Percentiles rank a stretch among this genome's conserved stretches.
phyloP scores from a whole-genome alignment of 2,797 vertebrate genomes.

The Mionectes olivaceus region DNA sequence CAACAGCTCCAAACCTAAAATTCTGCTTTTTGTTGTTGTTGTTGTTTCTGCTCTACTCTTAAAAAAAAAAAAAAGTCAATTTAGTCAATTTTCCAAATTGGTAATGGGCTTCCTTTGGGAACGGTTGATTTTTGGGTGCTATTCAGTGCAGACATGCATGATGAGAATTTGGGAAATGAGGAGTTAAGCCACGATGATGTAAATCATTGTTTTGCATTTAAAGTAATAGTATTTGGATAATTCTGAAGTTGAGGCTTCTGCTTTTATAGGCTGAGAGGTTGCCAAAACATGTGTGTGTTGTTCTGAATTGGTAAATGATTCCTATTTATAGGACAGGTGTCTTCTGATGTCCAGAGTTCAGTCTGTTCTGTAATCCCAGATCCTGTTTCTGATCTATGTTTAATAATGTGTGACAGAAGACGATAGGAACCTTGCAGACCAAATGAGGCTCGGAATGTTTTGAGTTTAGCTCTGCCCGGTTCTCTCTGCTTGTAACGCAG shows the following conservation, averaged over 20 bases:
- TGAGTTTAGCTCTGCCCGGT: slow-evolving; percentile 30
- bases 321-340: slow-evolving; percentile 74
- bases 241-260: slow-evolving; percentile 51
- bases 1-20: background rate
- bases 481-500: background rate
- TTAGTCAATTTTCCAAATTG: background rate
- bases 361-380: slow-evolving; percentile 65
- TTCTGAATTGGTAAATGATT: slow-evolving; percentile 65
- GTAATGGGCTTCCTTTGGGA: background rate
- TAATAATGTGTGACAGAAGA: slow-evolving; percentile 71
- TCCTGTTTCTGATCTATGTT: slow-evolving; percentile 70
- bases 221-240: slow-evolving; percentile 45
- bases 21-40: background rate
- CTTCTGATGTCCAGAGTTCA: slow-evolving; percentile 57
- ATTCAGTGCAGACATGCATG: background rate
- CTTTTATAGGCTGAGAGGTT: slow-evolving; percentile 65
- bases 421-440: slow-evolving; percentile 55
- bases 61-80: too few species aligned
- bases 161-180: slow-evolving; percentile 20
- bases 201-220: slow-evolving; percentile 19
- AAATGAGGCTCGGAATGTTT: slow-evolving; percentile 40
- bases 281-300: slow-evolving; percentile 66
- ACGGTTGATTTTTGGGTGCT: background rate
- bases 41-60: background rate
- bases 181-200: slow-evolving; percentile 55